These are phyloP conservation scores for Trichomycterus rosablanca DNA, from an alignment of 2,113 vertebrate genomes.

Conservation along the genomic window DNA sequence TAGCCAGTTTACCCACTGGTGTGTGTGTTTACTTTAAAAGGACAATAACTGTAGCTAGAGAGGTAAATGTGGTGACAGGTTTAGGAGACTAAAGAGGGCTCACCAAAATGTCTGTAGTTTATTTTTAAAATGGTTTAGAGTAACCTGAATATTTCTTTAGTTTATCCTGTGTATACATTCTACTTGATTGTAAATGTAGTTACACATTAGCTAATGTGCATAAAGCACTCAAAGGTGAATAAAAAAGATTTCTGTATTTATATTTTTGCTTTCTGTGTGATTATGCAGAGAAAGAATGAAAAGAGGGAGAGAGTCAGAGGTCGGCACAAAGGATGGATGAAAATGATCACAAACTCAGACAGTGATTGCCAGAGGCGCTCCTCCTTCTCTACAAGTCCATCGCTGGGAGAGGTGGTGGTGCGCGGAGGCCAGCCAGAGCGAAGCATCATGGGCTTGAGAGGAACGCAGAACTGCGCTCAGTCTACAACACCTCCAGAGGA, in stretches of 20 bases:
- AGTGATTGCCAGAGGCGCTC: slow-evolving; percentile 59
- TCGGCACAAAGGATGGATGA: slow-evolving; percentile 36
- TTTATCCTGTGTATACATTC: too few relatives aligned
- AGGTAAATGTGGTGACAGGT: too few relatives aligned
- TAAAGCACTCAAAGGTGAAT: too few relatives aligned
- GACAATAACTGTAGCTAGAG: too few relatives aligned
- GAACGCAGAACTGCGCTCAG: slow-evolving; percentile 59
- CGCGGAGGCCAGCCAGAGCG: slow-evolving; percentile 54
- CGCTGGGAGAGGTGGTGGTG: slow-evolving; percentile 56
- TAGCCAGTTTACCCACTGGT: too few relatives aligned
- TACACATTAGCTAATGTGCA: too few relatives aligned
- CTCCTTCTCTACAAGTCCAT: slow-evolving; percentile 48
- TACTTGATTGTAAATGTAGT: too few relatives aligned
- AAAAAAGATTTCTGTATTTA: neutral
- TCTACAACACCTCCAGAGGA: slow-evolving; percentile 64
- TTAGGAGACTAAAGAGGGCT: too few relatives aligned
- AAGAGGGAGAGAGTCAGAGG: slow-evolving; percentile 35
- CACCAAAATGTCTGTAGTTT: too few relatives aligned
- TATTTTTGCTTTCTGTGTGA: slow-evolving; percentile 41
- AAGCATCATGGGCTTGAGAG: slow-evolving; percentile 65
- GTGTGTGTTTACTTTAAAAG: too few relatives aligned
- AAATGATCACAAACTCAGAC: slow-evolving; percentile 60
- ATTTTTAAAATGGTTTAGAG: too few relatives aligned
- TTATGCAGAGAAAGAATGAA: slow-evolving; percentile 44
- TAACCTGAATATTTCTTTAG: too few relatives aligned